These are phyloP conservation scores for Gallinago media DNA, from an alignment of 2,113 vertebrate genomes.

Conservation along the genomic window DNA sequence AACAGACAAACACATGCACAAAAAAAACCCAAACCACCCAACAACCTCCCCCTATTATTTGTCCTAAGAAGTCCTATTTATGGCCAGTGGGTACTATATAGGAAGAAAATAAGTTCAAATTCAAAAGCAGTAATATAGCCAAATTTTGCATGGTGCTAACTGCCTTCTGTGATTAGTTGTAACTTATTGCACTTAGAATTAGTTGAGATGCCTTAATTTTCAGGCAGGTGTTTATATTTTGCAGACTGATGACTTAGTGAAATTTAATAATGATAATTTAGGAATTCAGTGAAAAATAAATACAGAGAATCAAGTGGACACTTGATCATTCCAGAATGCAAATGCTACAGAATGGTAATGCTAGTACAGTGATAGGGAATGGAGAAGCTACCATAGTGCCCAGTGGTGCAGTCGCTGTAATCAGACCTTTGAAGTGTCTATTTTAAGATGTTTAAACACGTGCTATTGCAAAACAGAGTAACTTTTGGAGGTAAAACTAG, in stretches of 20 bases:
- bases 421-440: not conserved
- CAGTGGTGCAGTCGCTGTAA: fast-evolving
- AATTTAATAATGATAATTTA: not conserved
- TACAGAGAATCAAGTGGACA: not conserved
- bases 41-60: not conserved
- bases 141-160: not conserved
- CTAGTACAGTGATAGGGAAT: not conserved
- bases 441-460: not conserved
- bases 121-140: not conserved
- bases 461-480: not conserved
- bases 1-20: not conserved
- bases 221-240: not conserved
- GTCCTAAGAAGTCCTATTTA: not conserved
- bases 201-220: not conserved
- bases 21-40: not conserved
- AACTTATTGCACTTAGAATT: not conserved
- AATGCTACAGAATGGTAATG: not conserved
- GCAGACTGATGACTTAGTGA: not conserved
- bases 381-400: not conserved
- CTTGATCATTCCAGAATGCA: not conserved
- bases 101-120: not conserved
- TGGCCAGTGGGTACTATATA: not conserved
- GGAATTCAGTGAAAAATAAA: not conserved
- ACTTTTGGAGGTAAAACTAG: not conserved
- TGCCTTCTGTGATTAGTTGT: not conserved